These are phyloP conservation scores for Orbicella faveolata DNA, from an alignment of 64 coral and sea anemone genomes.

Conservation along the genomic window DNA sequence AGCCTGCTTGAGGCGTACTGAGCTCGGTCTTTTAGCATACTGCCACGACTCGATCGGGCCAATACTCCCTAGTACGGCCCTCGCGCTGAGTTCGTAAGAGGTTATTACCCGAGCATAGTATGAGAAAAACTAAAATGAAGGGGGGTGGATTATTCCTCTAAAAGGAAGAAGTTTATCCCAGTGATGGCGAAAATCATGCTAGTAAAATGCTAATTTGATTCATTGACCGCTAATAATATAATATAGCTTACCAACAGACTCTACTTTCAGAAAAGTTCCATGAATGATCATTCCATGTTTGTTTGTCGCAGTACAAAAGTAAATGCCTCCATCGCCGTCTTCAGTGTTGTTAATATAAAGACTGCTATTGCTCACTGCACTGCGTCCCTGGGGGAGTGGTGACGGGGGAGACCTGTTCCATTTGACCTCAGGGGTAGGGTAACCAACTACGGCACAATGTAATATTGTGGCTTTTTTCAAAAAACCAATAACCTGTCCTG, in stretches of 20 bases:
- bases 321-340: slow-evolving; percentile 6
- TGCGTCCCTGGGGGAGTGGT: slow-evolving; percentile 30
- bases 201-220: no score
- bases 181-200: no score
- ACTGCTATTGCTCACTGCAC: background rate
- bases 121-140: no score
- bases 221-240: background rate
- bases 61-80: no score
- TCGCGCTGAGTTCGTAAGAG: no score
- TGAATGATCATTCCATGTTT: slow-evolving; percentile 35
- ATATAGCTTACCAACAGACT: background rate
- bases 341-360: slow-evolving; percentile 18
- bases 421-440: slow-evolving; percentile 20
- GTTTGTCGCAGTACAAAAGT: slow-evolving; percentile 50
- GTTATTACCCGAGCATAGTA: no score
- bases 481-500: background rate
- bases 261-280: slow-evolving; percentile 22
- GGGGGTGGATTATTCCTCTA: no score
- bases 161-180: no score
- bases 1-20: no score
- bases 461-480: slow-evolving; percentile 8
- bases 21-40: no score
- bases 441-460: slow-evolving; percentile 23
- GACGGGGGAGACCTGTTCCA: slow-evolving; percentile 35
- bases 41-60: no score